Percentiles rank a stretch among this genome's conserved stretches.
phyloP scores from a whole-genome alignment of 1,140 invertebrate genomes.

The Elymnias hypermnestra region DNA sequence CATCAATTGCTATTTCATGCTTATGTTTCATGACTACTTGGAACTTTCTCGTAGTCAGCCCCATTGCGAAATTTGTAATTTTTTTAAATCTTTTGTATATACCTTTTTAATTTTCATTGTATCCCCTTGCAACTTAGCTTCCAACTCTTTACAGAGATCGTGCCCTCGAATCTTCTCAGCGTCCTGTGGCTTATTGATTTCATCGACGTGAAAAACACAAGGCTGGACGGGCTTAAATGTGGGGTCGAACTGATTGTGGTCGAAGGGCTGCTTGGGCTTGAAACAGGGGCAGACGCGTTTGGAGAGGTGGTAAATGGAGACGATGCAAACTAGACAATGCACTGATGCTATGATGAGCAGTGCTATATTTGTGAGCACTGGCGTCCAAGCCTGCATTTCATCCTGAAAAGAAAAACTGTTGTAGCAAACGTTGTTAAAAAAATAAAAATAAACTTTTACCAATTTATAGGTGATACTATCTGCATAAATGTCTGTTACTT shows the following conservation, averaged over 20 bases:
- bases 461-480: too few relatives aligned
- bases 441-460: too few relatives aligned
- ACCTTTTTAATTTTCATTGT: slow-evolving; percentile 57
- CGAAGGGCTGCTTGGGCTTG: slow-evolving; percentile 60
- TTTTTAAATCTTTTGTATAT: too few relatives aligned
- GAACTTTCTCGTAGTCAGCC: too few relatives aligned
- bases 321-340: slow-evolving; percentile 74
- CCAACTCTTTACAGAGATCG: slow-evolving; percentile 61
- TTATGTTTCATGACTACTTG: too few relatives aligned
- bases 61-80: too few relatives aligned
- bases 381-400: slow-evolving; percentile 72
- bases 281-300: slow-evolving; percentile 77
- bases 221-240: slow-evolving; percentile 48
- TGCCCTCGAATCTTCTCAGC: slow-evolving; percentile 38
- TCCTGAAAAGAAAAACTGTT: slow-evolving; percentile 31
- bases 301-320: slow-evolving; percentile 75
- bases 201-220: slow-evolving; percentile 54
- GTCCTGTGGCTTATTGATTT: slow-evolving; percentile 47
- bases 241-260: slow-evolving; percentile 73
- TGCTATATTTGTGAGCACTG: slow-evolving; percentile 75
- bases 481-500: too few relatives aligned
- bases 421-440: neutral
- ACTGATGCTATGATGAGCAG: slow-evolving; percentile 74
- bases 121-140: slow-evolving; percentile 56
- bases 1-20: too few relatives aligned